Conservation (phyloP, 1,140 invertebrate genomes). For the Cecropterus lyciades region DNA sequence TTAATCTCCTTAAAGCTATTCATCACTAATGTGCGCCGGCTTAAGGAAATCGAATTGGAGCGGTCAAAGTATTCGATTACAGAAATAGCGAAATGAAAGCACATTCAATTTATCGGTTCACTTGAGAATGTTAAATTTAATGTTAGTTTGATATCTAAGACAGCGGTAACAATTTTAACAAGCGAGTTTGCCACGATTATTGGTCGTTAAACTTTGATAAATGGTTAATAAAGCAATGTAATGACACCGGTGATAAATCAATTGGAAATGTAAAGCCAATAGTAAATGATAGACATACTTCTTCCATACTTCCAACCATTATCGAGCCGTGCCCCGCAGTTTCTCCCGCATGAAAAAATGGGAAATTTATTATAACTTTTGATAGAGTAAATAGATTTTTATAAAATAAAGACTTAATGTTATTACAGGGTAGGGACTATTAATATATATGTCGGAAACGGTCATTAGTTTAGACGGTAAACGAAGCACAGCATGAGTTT, state of each 20-base stretch:
- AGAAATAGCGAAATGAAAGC: conserved; percentile 44
- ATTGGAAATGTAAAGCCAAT: conserved; percentile 8
- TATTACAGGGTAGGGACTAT: too few relatives aligned
- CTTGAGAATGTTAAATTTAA: conserved; percentile 46
- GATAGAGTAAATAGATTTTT: too few relatives aligned
- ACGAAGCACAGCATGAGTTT: too few relatives aligned
- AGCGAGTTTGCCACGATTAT: conserved; percentile 61
- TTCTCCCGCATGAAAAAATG: too few relatives aligned
- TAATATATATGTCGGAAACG: too few relatives aligned
- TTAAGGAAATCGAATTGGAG: conserved; percentile 37
- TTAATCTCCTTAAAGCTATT: conserved; percentile 17
- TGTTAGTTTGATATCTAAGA: conserved; percentile 44
- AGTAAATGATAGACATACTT: background rate
- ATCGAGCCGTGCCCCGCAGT: too few relatives aligned
- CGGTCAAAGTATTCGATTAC: conserved; percentile 45
- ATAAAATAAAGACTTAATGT: too few relatives aligned
- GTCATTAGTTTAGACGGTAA: too few relatives aligned
- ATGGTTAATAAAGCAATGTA: conserved; percentile 65
- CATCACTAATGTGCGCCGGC: conserved; percentile 14
- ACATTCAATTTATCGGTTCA: conserved; percentile 46
- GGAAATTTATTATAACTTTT: too few relatives aligned
- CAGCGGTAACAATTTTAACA: conserved; percentile 59
- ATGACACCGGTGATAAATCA: conserved; percentile 62
- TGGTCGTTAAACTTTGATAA: conserved; percentile 71
- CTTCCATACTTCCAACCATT: too few relatives aligned